Conservation (phyloP, 2,113 vertebrate genomes). For the Myxocyprinus asiaticus region DNA sequence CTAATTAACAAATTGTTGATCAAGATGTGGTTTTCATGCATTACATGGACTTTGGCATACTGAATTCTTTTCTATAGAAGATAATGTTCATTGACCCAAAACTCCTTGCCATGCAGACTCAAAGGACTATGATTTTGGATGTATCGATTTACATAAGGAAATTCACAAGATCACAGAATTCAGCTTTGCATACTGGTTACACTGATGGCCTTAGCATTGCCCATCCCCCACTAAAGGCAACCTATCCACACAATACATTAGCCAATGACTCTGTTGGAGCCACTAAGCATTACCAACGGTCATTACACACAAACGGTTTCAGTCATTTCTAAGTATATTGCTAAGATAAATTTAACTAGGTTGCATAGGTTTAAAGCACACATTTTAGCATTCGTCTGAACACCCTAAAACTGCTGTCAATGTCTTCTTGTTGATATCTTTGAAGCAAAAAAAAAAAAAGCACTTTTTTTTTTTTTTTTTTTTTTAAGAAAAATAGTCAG, state of each 20-base stretch:
- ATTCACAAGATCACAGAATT: constrained; percentile 16
- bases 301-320: neutral
- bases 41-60: too few relatives aligned
- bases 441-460: too few relatives aligned
- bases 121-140: neutral
- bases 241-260: constrained; percentile 38
- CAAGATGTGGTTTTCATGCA: neutral
- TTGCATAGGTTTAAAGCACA: neutral
- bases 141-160: constrained; percentile 20
- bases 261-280: constrained; percentile 23
- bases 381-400: too few relatives aligned
- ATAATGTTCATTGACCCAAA: neutral
- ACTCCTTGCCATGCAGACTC: neutral
- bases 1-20: neutral
- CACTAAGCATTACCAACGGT: constrained; percentile 1
- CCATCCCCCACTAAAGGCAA: constrained; percentile 48
- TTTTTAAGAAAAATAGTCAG: too few relatives aligned
- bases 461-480: too few relatives aligned
- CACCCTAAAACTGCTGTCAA: too few relatives aligned
- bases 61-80: neutral
- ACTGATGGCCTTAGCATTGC: constrained; percentile 4
- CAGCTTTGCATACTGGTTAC: neutral
- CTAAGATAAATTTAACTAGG: too few relatives aligned
- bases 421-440: too few relatives aligned
- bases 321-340: neutral